A percentile compares a stretch with the other conserved stretches of the same genome.
These are phyloP conservation scores for Camponotus floridanus DNA, from an alignment of 1,140 invertebrate species.

Conservation along the genomic window DNA sequence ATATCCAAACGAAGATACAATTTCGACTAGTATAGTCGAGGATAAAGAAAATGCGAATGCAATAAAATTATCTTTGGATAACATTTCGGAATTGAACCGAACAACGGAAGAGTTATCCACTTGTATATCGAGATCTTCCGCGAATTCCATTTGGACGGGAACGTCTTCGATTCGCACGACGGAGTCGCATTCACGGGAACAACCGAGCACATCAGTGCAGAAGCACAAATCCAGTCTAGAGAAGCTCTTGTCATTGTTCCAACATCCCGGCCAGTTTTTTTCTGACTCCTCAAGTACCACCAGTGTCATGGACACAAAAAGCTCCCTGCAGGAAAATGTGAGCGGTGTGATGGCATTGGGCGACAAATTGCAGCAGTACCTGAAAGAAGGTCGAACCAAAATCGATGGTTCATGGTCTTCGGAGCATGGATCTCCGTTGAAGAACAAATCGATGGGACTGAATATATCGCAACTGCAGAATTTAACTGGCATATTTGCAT, in stretches of 20 bases:
- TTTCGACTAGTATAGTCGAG: slow-evolving; percentile 36
- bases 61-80: neutral
- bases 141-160: neutral
- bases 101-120: slow-evolving; percentile 1
- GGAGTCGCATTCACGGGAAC: slow-evolving; percentile 48
- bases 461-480: slow-evolving; percentile 72
- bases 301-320: slow-evolving; percentile 58
- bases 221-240: slow-evolving; percentile 75
- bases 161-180: neutral
- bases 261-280: slow-evolving; percentile 75
- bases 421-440: slow-evolving; percentile 34
- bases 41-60: neutral
- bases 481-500: slow-evolving; percentile 67
- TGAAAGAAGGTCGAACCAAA: slow-evolving; percentile 70
- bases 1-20: slow-evolving; percentile 41
- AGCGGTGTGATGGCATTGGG: slow-evolving; percentile 74
- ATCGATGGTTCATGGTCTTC: slow-evolving; percentile 32
- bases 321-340: slow-evolving; percentile 70
- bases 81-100: neutral
- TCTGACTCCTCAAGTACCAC: slow-evolving; percentile 53
- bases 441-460: slow-evolving; percentile 66
- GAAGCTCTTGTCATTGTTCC: slow-evolving; percentile 75
- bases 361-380: slow-evolving; percentile 78
- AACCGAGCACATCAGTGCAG: slow-evolving; percentile 59
- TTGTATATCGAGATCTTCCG: slow-evolving; percentile 18